Evolutionary conservation across 23 tunicate species (phyloP).

Genomic region (Halocynthia roretzi): DNA sequence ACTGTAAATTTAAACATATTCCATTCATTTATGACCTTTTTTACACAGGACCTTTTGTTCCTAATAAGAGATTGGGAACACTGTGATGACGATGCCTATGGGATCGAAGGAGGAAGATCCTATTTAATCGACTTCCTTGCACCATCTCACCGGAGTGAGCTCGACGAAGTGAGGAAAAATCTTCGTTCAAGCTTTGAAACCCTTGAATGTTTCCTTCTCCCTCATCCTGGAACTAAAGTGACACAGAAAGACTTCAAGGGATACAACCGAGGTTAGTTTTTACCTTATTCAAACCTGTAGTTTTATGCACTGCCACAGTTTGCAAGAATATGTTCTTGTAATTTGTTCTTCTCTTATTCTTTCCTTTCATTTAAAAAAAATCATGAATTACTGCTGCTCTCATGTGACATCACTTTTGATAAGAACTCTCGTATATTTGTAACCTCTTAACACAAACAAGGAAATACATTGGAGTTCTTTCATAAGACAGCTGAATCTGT

Average conservation of each 20-base stretch:
- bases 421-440: no score
- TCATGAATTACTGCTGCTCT: no score
- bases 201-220: neutral
- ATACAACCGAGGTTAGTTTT: neutral
- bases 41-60: constrained; percentile 3
- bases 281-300: no score
- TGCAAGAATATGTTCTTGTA: no score
- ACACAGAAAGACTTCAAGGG: neutral
- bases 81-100: neutral
- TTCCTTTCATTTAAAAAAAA: no score
- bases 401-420: no score
- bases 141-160: neutral
- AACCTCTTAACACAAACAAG: no score
- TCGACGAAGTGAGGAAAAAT: neutral
- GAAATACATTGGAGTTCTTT: no score
- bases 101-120: neutral
- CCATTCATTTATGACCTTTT: neutral
- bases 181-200: neutral
- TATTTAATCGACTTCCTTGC: neutral
- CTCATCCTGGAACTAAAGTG: neutral
- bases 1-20: neutral
- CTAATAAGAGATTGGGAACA: constrained; percentile 17
- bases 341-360: no score
- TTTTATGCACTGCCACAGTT: no score
- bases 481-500: no score